Base-by-base conservation (phyloP, 1,140 invertebrate species). In the Polypedilum pembai region DNA sequence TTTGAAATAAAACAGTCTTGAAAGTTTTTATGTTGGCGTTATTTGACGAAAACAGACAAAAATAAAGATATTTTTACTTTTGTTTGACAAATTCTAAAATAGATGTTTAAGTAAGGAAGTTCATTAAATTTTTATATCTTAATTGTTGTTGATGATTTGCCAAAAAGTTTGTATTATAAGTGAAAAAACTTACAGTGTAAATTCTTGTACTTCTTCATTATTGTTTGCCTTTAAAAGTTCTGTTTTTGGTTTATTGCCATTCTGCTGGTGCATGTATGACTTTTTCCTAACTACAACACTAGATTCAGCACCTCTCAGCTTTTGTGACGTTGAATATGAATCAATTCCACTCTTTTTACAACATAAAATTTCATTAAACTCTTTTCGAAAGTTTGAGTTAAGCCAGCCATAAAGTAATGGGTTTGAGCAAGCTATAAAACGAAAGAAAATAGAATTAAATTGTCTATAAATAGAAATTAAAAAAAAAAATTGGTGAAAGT, bases 301-400 rank as follows among this genome's bases (percentile, higher is more conserved):
- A 3, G 45, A 56, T 15, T 56, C 45, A 56, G 4, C 45, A 4
- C 45, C 45, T 56, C n/a, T 56, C n/a, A 56, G n/a, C 15, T 20
- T 24, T 2, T 20, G 21, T 69, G 66, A 69, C 20, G 18, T 7
- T n/a, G 18, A 21, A 8, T 12, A 45, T 74, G 8, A 74, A 20
- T 66, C 72, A 73, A 7, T 21, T 10, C 15, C 80, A 79, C 78
- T 77, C 80, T 82, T 82, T 80, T 79, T 91, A 87, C 82, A 92
- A 82, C 84, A 93, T 73, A 90, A 78, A 79, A 93, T 90, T 84
- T 93, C 89, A 81, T 93, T 92, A 82, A 98, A 98, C 83, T 98
- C 95, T 84, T 98, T 98, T 77, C 94, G 88, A 83, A 99, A 99
- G 83, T 97, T 98, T 76, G 98, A 96, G 84, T 99, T 99, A 83